A percentile compares a stretch with the other conserved stretches of the same genome.
phyloP scores from a whole-genome alignment of 2,888 invertebrate genomes.

The Amblyjoppa proteus region DNA sequence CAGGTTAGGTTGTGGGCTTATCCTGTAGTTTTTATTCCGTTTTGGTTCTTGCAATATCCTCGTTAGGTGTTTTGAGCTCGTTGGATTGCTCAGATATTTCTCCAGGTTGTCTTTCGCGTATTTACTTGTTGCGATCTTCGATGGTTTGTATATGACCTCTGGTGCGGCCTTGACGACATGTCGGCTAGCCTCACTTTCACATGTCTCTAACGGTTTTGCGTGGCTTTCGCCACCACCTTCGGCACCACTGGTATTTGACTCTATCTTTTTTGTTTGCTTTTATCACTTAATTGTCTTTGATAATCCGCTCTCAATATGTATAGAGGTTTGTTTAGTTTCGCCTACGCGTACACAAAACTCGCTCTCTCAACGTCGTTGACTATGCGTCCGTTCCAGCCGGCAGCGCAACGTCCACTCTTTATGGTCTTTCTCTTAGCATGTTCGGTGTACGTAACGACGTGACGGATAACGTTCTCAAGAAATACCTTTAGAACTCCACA shows the following conservation, averaged over 20 bases:
- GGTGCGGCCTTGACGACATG: neutral
- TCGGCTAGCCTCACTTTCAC: neutral
- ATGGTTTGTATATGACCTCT: neutral
- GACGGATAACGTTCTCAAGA: no score
- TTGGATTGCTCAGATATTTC: neutral
- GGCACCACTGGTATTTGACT: neutral
- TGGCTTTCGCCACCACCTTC: neutral
- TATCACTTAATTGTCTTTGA: neutral
- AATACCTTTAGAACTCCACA: no score
- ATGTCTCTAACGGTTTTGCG: neutral
- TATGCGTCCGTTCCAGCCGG: neutral
- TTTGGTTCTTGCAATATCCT: neutral
- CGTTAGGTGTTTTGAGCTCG: neutral
- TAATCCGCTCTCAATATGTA: neutral
- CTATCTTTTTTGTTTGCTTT: neutral
- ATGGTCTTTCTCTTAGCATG: slow-evolving; percentile 84
- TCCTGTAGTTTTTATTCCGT: neutral
- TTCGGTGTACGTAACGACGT: no score
- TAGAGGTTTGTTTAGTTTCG: neutral
- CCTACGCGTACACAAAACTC: neutral
- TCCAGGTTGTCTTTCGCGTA: neutral
- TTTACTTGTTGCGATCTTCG: neutral
- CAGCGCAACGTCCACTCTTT: neutral
- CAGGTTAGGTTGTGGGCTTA: neutral
- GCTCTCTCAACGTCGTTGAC: neutral